Evolutionary conservation across 2,113 vertebrate genomes (phyloP).

Genomic region (Hydrolagus affinis): DNA sequence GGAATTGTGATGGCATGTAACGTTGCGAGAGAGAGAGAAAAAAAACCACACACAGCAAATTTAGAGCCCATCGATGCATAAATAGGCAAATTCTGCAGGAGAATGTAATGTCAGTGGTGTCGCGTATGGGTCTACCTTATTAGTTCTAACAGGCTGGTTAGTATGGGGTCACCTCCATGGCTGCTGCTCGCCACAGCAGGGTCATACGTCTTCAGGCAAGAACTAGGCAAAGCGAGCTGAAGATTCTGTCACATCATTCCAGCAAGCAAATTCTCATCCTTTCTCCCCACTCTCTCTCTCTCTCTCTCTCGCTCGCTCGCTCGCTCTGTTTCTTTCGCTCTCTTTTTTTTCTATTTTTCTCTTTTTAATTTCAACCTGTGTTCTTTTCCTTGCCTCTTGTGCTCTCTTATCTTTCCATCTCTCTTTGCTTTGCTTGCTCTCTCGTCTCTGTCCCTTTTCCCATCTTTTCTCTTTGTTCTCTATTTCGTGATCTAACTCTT

Average conservation of each 20-base stretch:
- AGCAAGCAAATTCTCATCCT: conserved; percentile 47
- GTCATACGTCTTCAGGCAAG: conserved; percentile 56
- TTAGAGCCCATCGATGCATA: conserved; percentile 12
- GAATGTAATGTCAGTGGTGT: conserved; percentile 62
- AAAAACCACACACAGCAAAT: background rate
- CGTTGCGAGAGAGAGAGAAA: background rate
- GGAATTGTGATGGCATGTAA: conserved; percentile 16
- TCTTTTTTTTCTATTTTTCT: conserved; percentile 41
- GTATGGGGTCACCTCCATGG: conserved; percentile 63
- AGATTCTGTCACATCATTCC: conserved; percentile 42
- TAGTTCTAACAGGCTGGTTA: conserved; percentile 71
- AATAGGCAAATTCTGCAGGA: conserved; percentile 35
- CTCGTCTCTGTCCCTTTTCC: conserved; percentile 22
- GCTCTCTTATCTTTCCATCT: conserved; percentile 37
- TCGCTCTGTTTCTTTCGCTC: conserved; percentile 45
- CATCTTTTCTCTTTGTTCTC: conserved; percentile 33
- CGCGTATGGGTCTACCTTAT: conserved; percentile 68
- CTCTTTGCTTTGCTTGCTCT: conserved; percentile 38
- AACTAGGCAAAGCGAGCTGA: conserved; percentile 48
- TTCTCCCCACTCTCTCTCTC: conserved; percentile 35
- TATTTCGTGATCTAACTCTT: conserved; percentile 55
- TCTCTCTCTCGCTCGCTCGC: conserved; percentile 42
- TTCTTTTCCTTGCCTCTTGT: conserved; percentile 40
- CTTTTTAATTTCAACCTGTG: conserved; percentile 41
- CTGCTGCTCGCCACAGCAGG: conserved; percentile 54